Evolutionary conservation across 2,113 vertebrate species (phyloP), one percentile per base, ranked within the genome.

Genomic region (Tyto alba): DNA sequence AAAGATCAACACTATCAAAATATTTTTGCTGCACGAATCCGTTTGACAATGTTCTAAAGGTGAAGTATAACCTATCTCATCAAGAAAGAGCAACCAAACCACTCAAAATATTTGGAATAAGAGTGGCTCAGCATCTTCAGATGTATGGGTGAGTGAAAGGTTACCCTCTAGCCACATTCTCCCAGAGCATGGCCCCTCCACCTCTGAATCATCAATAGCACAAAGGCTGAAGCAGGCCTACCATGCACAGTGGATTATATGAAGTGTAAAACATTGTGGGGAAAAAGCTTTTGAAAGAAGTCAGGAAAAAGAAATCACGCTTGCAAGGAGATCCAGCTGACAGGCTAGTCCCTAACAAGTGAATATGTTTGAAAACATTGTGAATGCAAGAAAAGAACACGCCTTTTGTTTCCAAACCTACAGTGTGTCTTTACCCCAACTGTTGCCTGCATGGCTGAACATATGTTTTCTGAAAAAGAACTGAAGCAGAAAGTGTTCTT

Each of bases 191-290:
- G 87, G 91, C 95, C 96, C 95, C 95, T 92, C 89, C 96, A 91
- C 88, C 96, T 94, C 88, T 95, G 92, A 97, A 97, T 97, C 98
- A 98, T 99, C 98, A 98, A 98, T 97, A 98, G 98, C 97, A 98
- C 98, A 98, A 98, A 98, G 97, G 96, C 97, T 93, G 90, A 98
- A 98, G 98, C 97, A 96, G 97, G 96, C 98, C 98, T 98, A 97
- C 97, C 97, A 89, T 89, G 97, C 98, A 98, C 63, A 98, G 98
- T 98, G 98, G 98, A 98, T 99, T 99, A 99, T 98, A 99, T 99
- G 99, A 99, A 99, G 99, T 99, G 99, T 99, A 99, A 99, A 99
- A 99, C 98, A 99, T 98, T 98, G 98, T 97, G 89, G 81, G 91
- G 67, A 81, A 71, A 98, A 98, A 98, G 98, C 98, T 98, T 99